Conservation (phyloP, 2,797 vertebrate genomes). For the Paramormyrops hopkinsi region DNA sequence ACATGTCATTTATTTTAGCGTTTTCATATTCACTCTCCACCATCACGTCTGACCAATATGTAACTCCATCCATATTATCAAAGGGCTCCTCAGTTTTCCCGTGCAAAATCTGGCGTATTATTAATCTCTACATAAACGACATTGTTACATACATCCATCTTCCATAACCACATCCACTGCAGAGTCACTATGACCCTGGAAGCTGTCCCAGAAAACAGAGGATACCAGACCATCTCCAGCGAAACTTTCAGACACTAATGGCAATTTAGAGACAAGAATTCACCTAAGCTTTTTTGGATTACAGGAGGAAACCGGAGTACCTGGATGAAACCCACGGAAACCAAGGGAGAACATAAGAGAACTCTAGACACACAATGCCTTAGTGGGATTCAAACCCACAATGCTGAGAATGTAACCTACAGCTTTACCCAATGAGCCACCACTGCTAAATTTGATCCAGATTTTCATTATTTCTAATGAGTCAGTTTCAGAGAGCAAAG, state of each 20-base stretch:
- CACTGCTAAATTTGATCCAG: neutral
- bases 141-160: neutral
- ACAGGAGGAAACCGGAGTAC: neutral
- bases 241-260: neutral
- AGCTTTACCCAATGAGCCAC: neutral
- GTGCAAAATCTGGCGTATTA: neutral
- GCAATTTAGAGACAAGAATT: neutral
- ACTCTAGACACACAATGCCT: neutral
- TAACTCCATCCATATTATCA: neutral
- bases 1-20: neutral
- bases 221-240: neutral
- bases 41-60: neutral
- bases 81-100: neutral
- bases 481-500: neutral
- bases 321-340: neutral
- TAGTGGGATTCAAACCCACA: neutral
- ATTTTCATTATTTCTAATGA: constrained; percentile 8
- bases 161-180: neutral
- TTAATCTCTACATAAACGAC: neutral
- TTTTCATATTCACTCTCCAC: neutral
- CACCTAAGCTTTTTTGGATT: constrained; percentile 8
- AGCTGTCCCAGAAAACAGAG: neutral
- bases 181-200: neutral
- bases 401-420: neutral
- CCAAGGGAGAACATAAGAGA: neutral